Conservation (phyloP, 2,888 invertebrate genomes). For the Caenorhabditis plicata region DNA sequence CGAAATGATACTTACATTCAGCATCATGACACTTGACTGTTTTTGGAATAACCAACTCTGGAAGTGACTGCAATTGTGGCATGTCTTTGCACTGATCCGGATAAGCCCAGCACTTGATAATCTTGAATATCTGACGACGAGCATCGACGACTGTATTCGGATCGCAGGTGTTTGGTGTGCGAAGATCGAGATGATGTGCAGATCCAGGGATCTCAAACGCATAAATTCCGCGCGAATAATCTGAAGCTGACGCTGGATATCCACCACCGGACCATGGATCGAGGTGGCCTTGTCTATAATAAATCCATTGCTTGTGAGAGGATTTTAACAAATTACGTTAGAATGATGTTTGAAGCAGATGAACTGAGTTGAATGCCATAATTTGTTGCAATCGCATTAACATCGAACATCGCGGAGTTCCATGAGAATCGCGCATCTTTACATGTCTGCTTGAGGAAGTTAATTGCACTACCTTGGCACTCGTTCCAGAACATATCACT, state of each 20-base stretch:
- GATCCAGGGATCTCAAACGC: conserved; percentile 45
- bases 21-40: conserved; percentile 15
- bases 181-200: conserved; percentile 65
- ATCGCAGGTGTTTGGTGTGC: conserved; percentile 60
- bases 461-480: too few relatives aligned
- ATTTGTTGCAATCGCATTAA: conserved; percentile 34
- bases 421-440: too few relatives aligned
- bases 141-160: conserved; percentile 51
- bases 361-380: too few relatives aligned
- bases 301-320: too few relatives aligned
- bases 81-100: conserved; percentile 9
- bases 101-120: conserved; percentile 31
- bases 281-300: conserved; percentile 67
- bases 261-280: conserved; percentile 70
- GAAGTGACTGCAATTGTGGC: conserved; percentile 12
- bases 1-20: conserved; percentile 3
- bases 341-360: too few relatives aligned
- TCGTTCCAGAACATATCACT: conserved; percentile 80
- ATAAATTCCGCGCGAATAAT: conserved; percentile 32
- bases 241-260: conserved; percentile 14
- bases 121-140: conserved; percentile 37
- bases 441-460: too few relatives aligned
- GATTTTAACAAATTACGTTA: too few relatives aligned
- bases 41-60: conserved; percentile 16
- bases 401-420: conserved; percentile 35